Conservation (phyloP, 2,888 invertebrate genomes). For the Itoplectis maculator region DNA sequence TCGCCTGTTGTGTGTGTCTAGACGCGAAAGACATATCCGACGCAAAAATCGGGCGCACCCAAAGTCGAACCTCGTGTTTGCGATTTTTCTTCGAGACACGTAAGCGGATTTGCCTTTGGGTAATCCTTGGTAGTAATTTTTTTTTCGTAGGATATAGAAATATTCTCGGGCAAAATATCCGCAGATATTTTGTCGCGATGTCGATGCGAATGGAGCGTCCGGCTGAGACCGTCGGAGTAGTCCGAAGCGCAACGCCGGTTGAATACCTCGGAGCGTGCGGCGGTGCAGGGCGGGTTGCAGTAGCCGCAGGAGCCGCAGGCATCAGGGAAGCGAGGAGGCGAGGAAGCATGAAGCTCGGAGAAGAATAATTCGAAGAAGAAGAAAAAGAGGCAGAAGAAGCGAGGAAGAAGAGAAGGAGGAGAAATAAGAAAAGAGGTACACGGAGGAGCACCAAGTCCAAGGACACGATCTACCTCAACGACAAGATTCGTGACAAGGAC, state of each 20-base stretch:
- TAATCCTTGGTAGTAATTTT: no score
- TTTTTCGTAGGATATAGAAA: no score
- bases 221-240: neutral
- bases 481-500: slow-evolving; percentile 76
- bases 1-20: neutral
- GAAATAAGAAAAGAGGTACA: slow-evolving; percentile 61
- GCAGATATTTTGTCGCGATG: neutral
- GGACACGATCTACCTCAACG: slow-evolving; percentile 78
- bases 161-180: no score
- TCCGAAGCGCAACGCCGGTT: neutral
- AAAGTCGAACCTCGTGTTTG: slow-evolving; percentile 26
- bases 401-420: slow-evolving; percentile 38
- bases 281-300: slow-evolving; percentile 36
- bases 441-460: slow-evolving; percentile 75
- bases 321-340: slow-evolving; percentile 16
- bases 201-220: slow-evolving; percentile 57
- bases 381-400: slow-evolving; percentile 4
- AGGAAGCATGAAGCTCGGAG: neutral
- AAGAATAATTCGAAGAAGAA: slow-evolving; percentile 20
- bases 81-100: slow-evolving; percentile 46
- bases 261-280: slow-evolving; percentile 9
- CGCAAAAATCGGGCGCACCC: slow-evolving; percentile 26
- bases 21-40: no score
- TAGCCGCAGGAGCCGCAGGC: slow-evolving; percentile 33
- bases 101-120: slow-evolving; percentile 63